Evolutionary conservation across 2,113 vertebrate genomes (phyloP).

Genomic region (Sorex araneus): DNA sequence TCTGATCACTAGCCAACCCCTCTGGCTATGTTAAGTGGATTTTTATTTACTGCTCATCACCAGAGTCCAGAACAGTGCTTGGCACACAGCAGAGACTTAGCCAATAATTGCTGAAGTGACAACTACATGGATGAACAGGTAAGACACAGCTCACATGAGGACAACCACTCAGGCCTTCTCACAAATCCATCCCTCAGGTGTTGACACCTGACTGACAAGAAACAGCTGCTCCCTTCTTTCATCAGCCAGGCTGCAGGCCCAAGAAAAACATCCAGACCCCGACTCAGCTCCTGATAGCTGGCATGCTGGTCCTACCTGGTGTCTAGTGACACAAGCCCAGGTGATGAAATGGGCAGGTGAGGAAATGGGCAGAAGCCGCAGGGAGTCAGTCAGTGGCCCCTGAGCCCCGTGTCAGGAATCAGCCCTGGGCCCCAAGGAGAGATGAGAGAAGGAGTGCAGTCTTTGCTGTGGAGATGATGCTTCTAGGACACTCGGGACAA

Average conservation of each 20-base stretch:
- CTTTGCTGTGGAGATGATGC: not conserved
- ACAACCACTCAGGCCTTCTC: not conserved
- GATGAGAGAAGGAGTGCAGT: not conserved
- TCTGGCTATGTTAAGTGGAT: not conserved
- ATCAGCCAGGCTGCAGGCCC: not conserved
- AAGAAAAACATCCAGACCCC: not conserved
- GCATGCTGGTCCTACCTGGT: not conserved
- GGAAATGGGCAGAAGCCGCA: not conserved
- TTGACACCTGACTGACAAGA: not conserved
- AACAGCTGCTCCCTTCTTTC: not conserved
- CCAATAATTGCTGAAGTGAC: not conserved
- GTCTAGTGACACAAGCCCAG: not conserved
- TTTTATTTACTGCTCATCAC: not conserved
- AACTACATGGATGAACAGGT: not conserved
- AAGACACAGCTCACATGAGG: not conserved
- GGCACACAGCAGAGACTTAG: not conserved
- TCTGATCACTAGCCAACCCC: not conserved
- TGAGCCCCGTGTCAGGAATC: not conserved
- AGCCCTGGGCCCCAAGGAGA: not conserved
- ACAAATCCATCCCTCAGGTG: not conserved
- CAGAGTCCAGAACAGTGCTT: not conserved
- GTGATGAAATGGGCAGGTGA: not conserved
- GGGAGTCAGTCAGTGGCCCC: not conserved
- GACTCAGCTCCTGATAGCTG: not conserved
- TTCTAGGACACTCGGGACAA: conserved; percentile 43